These are phyloP conservation scores for Phortica variegata DNA, from an alignment of 1,140 invertebrate species.

Conservation along the genomic window DNA sequence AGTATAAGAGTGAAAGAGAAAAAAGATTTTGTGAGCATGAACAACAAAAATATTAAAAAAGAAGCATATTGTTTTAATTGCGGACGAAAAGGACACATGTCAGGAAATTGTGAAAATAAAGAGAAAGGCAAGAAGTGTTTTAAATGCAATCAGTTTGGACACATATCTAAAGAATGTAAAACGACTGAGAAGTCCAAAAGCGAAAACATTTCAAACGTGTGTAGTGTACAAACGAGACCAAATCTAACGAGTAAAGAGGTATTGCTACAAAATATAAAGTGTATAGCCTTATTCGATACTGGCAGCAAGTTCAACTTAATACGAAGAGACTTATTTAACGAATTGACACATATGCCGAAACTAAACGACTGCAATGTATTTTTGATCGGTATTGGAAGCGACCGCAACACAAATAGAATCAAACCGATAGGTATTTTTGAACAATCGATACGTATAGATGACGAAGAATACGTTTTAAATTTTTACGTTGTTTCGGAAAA, in stretches of 20 bases:
- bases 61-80: neutral
- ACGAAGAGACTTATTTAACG: neutral
- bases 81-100: neutral
- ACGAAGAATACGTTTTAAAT: neutral
- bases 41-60: no score
- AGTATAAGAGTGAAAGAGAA: no score
- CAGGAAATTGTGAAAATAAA: neutral
- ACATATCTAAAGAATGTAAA: neutral
- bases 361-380: neutral
- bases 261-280: neutral
- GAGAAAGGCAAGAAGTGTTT: constrained; percentile 1
- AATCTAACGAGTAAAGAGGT: neutral
- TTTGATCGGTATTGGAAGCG: neutral
- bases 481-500: neutral
- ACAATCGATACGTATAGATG: neutral
- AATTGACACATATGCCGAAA: no score
- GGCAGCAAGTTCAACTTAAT: neutral
- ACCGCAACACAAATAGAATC: neutral
- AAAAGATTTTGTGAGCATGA: no score
- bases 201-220: neutral
- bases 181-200: neutral
- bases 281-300: neutral
- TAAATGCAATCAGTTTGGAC: neutral
- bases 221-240: neutral
- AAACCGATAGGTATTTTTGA: neutral